phyloP scores from a whole-genome alignment of 2,113 vertebrate genomes.

The Forbesichthys papilliferus region DNA sequence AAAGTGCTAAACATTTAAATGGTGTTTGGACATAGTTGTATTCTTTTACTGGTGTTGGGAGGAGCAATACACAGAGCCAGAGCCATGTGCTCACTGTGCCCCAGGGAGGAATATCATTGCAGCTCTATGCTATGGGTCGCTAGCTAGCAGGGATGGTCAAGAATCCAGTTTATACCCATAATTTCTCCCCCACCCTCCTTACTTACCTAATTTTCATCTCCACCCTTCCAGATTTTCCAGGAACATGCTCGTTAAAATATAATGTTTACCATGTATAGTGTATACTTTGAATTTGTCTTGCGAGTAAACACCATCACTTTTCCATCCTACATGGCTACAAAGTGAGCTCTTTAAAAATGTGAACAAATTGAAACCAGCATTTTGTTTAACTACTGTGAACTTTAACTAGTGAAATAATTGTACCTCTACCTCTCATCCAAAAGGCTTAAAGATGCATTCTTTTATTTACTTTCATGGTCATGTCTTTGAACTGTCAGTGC shows the following conservation, averaged over 20 bases:
- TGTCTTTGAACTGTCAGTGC: no score
- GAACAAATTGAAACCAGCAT: neutral
- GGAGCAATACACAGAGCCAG: constrained; percentile 36
- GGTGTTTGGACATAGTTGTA: constrained; percentile 41
- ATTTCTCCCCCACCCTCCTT: constrained; percentile 28
- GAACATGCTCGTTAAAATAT: constrained; percentile 18
- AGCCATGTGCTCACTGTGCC: constrained; percentile 46
- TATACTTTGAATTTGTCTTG: neutral
- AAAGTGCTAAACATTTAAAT: constrained; percentile 35
- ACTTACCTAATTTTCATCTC: constrained; percentile 35
- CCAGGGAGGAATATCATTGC: constrained; percentile 66
- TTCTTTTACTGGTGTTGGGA: constrained; percentile 51
- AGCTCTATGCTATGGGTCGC: constrained; percentile 60
- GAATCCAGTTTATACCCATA: constrained; percentile 48
- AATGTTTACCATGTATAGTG: constrained; percentile 18
- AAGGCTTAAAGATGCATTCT: no score
- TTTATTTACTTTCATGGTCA: no score
- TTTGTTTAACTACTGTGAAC: neutral
- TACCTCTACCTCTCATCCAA: no score
- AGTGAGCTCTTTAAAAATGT: neutral
- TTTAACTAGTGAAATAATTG: constrained; percentile 13
- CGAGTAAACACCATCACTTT: neutral
- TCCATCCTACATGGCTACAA: neutral
- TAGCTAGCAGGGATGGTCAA: constrained; percentile 53
- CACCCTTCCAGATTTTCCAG: constrained; percentile 27